Evolutionary conservation across 2,888 invertebrate genomes (phyloP).

Genomic region (Ypsolopha scabrella): DNA sequence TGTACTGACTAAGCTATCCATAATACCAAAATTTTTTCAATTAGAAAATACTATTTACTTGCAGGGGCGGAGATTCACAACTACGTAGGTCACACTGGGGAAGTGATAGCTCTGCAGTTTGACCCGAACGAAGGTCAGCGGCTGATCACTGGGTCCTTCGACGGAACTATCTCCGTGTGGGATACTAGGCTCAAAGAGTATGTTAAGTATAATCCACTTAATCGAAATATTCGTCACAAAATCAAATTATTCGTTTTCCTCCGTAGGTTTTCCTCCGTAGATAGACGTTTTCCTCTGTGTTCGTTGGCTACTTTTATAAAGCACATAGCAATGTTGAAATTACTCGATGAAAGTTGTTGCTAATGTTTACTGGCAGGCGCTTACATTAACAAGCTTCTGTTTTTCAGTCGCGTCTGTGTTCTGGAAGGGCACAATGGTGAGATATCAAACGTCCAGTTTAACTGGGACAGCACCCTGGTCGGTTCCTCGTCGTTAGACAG

Average conservation of each 20-base stretch:
- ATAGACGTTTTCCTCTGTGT: too few relatives aligned
- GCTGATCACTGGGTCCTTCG: slow-evolving; percentile 84
- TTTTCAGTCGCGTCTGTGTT: slow-evolving; percentile 64
- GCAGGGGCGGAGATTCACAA: slow-evolving; percentile 71
- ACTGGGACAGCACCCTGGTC: slow-evolving; percentile 74
- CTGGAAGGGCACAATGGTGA: slow-evolving; percentile 75
- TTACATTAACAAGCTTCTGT: not conserved
- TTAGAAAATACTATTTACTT: slow-evolving; percentile 3
- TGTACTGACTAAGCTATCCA: not conserved
- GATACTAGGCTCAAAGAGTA: slow-evolving; percentile 76
- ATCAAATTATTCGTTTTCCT: too few relatives aligned
- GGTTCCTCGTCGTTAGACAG: slow-evolving; percentile 79
- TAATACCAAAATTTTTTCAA: not conserved
- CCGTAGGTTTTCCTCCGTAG: too few relatives aligned
- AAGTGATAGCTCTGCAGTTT: slow-evolving; percentile 81
- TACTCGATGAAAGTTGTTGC: too few relatives aligned
- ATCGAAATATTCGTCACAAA: too few relatives aligned
- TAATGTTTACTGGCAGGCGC: too few relatives aligned
- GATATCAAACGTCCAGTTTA: slow-evolving; percentile 77
- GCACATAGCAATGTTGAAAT: too few relatives aligned
- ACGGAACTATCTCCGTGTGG: slow-evolving; percentile 81
- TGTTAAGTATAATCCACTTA: too few relatives aligned
- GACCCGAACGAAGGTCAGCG: slow-evolving; percentile 75
- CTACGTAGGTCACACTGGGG: slow-evolving; percentile 78
- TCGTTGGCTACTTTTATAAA: too few relatives aligned